Evolutionary conservation across 2,888 invertebrate genomes (phyloP), one percentile per base, ranked within the genome.

Genomic region (Pheosia tremula): DNA sequence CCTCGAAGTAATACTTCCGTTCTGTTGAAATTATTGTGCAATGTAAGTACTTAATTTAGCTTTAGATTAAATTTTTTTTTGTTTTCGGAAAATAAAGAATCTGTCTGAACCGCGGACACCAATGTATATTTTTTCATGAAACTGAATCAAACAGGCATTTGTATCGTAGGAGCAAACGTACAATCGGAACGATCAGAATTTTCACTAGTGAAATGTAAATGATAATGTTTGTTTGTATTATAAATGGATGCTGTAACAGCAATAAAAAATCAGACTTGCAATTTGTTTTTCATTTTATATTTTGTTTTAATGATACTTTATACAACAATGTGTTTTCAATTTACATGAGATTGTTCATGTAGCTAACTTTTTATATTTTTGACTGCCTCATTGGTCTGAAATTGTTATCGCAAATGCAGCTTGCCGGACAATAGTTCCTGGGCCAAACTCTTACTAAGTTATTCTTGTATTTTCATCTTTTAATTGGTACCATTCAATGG

Each of bases 211-310:
- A 86, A 89, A 85, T 83, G 82, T 90, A 90, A 91, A 87, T 84
- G 85, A 88, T 84, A 84, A 85, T 88, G 86, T 91, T 90, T 89
- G 87, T 91, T 91, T 93, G 91, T 93, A 89, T 84, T 83, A 84
- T 87, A 88, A 89, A 90, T 83, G 78, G 85, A 90, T 87, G 93
- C 93, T 93, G 92, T 89, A 79, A 91, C 90, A 92, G 93, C 93
- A 93, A 94, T 93, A 91, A 93, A 90, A 88, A 89, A 91, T 90
- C 91, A 86, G 88, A 90, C 88, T 86, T 89, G 84, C 74, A 80
- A 68, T 68, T 67, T 76, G 75, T 73, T 77, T 81, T 85, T 79
- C 68, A 73, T 79, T 80, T 69, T 61, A 64, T 58, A 55, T 43
- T 24, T 24, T 24, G 24, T 24, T 58, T 43, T 43, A 43, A 9